phyloP scores from a whole-genome alignment of 2,888 invertebrate species.

The Chrysomela aeneicollis region DNA sequence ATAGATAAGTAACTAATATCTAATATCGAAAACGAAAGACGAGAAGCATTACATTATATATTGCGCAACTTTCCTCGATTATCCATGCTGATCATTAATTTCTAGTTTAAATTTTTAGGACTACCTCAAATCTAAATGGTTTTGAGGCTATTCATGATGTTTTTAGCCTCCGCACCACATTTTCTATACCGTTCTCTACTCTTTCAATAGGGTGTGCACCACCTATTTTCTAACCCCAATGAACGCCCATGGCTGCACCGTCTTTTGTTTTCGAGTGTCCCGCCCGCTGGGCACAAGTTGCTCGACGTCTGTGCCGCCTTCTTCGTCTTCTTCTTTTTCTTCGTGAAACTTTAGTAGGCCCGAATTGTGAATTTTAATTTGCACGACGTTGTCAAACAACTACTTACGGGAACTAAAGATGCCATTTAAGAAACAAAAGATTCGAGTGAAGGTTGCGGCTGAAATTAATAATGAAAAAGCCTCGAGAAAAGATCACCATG shows the following conservation, averaged over 20 bases:
- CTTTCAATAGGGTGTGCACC: too few species aligned
- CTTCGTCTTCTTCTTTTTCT: constrained; percentile 7
- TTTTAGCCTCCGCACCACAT: too few species aligned
- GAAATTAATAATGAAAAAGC: constrained; percentile 23
- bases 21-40: too few species aligned
- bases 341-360: constrained; percentile 20
- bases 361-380: constrained; percentile 32
- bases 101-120: too few species aligned
- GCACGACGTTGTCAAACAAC: constrained; percentile 29
- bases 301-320: not conserved
- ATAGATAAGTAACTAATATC: too few species aligned
- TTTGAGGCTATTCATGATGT: too few species aligned
- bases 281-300: not conserved
- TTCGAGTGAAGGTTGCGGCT: constrained; percentile 18
- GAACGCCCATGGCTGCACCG: not conserved
- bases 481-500: not conserved
- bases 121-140: too few species aligned
- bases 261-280: not conserved
- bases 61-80: too few species aligned
- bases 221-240: not conserved
- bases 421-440: constrained; percentile 33
- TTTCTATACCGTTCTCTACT: too few species aligned
- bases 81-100: too few species aligned
- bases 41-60: too few species aligned
- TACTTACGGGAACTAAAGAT: constrained; percentile 27